A percentile compares a stretch with the other conserved stretches of the same genome.
Conservation (phyloP, 1,140 invertebrate genomes). For the Panonychus citri region DNA sequence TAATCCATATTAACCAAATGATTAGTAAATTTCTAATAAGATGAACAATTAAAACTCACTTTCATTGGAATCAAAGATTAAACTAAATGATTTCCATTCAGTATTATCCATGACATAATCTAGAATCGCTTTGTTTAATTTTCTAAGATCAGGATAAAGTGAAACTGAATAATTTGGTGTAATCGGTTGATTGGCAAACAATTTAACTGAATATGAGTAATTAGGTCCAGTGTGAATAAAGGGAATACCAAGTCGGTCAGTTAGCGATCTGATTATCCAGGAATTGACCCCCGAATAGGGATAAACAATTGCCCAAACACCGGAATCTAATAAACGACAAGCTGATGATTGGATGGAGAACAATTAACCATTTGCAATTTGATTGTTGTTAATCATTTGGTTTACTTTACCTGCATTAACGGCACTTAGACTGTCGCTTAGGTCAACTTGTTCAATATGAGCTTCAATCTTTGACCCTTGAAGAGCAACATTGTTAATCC, state of each 20-base stretch:
- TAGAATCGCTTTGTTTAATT: neutral
- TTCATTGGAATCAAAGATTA: neutral
- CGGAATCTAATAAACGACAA: neutral
- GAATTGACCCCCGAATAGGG: neutral
- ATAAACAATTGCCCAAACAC: neutral
- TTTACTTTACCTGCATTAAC: neutral
- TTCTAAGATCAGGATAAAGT: neutral
- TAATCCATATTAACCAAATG: no score
- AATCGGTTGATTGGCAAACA: neutral
- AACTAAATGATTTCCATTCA: neutral
- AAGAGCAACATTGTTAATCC: neutral
- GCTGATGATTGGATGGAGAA: neutral
- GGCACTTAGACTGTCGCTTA: neutral
- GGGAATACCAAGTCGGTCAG: neutral
- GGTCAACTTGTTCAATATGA: neutral
- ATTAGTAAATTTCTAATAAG: neutral
- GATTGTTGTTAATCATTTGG: neutral
- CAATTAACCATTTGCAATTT: neutral
- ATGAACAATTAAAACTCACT: neutral
- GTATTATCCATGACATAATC: neutral
- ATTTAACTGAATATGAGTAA: neutral
- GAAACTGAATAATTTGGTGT: neutral
- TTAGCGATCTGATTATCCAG: neutral
- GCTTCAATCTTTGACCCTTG: neutral
- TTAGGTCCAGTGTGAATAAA: neutral